Conservation (phyloP, 2,113 vertebrate species). For the Chunga burmeisteri region DNA sequence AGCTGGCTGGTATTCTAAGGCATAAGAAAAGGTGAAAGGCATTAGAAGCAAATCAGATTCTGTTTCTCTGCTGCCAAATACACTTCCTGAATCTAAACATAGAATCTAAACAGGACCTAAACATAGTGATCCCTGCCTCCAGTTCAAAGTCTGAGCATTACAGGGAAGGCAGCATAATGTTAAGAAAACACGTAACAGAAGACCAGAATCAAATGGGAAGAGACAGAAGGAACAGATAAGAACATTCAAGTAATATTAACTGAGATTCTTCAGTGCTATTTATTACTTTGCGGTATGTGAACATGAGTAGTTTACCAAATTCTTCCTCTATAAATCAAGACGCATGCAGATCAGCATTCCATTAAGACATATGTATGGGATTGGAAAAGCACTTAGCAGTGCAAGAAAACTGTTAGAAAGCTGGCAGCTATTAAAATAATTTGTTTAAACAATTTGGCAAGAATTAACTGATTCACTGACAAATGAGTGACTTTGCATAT, state of each 20-base stretch:
- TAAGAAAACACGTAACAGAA: background rate
- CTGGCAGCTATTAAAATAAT: background rate
- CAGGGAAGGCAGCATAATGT: background rate
- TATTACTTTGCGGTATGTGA: background rate
- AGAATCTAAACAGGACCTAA: background rate
- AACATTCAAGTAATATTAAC: background rate
- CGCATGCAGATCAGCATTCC: background rate
- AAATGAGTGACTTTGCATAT: background rate
- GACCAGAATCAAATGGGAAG: background rate
- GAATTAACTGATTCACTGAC: background rate
- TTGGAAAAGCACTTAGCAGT: background rate
- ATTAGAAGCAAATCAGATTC: background rate
- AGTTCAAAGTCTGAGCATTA: accelerated
- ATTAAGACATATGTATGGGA: background rate
- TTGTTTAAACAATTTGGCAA: background rate
- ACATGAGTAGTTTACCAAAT: background rate
- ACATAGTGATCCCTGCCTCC: background rate
- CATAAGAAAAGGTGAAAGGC: background rate
- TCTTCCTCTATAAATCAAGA: background rate
- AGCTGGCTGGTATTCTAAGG: background rate
- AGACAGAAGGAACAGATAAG: background rate
- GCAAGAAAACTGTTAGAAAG: background rate
- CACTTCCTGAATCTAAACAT: background rate
- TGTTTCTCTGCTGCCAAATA: background rate
- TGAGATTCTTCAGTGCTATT: background rate